Evolutionary conservation across 1,140 invertebrate genomes (phyloP), one percentile per base, ranked within the genome.

Genomic region (Argopecten irradians): DNA sequence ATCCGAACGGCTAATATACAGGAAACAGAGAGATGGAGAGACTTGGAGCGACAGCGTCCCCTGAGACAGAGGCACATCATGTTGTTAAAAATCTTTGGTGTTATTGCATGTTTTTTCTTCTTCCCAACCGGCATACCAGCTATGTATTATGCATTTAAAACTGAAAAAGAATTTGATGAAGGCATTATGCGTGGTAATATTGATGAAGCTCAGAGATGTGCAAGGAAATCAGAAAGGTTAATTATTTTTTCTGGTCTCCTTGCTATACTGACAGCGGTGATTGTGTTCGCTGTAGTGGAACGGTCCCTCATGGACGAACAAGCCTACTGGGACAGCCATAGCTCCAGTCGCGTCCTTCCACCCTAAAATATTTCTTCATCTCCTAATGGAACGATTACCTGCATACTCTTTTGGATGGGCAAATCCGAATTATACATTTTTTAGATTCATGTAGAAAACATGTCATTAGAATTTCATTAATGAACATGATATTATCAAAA

Each of bases 51-150:
- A 28, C 89, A 89, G 33, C 85, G 46, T 85, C 93, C 93, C 0
- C 86, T 93, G 16, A 85, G 41, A 33, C 86, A 91, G 82, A 87
- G 87, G 36, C 55, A 88, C 28, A 88, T 93, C 22, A 83, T 55
- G 83, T 82, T 91, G 22, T 28, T 92, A 28, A 92, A 92, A 84
- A 87, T 92, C 28, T 90, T 93, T 28, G 90, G 91, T 16, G 82
- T 92, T 35, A 83, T 92, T 13, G 89, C 91, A 19, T 55, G 87
- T 22, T 32, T 93, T 83, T 35, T 93, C 3, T 94, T 93, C 85
- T 93, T 94, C 84, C 93, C 93, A 19, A 87, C 91, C 32, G 93
- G 93, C 13, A 91, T 94, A 7, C 91, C 90, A 7, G 93, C 93
- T 0, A 88, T 87, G 16, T 84, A 90, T 46, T 94, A 90, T 88